These are phyloP conservation scores for Coregonus clupeaformis DNA, from an alignment of 2,113 vertebrate genomes.

Conservation along the genomic window DNA sequence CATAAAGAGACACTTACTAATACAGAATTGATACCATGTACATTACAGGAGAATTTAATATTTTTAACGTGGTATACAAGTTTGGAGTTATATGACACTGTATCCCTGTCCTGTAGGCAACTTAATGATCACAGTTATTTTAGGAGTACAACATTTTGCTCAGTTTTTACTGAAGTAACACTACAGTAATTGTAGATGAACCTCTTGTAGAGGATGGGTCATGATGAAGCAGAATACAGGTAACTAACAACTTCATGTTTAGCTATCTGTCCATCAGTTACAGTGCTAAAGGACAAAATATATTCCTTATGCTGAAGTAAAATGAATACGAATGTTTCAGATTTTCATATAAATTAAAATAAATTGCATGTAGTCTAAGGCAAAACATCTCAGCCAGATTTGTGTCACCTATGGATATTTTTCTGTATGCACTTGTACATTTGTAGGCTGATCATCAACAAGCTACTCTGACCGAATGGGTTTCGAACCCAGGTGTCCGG, in stretches of 20 bases:
- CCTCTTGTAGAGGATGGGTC: neutral
- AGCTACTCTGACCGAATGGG: too few relatives aligned
- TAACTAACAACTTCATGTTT: neutral
- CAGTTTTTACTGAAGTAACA: neutral
- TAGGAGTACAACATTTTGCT: neutral
- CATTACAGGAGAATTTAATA: neutral
- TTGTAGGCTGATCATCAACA: neutral
- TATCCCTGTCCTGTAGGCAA: neutral
- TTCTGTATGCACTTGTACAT: neutral
- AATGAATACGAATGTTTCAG: neutral
- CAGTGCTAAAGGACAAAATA: neutral
- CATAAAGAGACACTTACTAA: slow-evolving; percentile 1
- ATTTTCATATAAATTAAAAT: neutral
- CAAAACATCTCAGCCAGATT: slow-evolving; percentile 19
- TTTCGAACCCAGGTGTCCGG: too few relatives aligned
- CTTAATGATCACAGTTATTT: neutral
- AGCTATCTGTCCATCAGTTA: neutral
- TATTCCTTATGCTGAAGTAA: neutral
- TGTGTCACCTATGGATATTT: slow-evolving; percentile 7
- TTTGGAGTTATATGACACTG: neutral
- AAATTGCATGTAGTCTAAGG: neutral
- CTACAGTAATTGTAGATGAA: neutral
- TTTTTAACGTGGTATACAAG: neutral
- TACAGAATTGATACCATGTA: neutral
- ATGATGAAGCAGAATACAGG: neutral